Evolutionary conservation across 2,113 vertebrate species (phyloP).

Genomic region (Oreochromis tanganicae): DNA sequence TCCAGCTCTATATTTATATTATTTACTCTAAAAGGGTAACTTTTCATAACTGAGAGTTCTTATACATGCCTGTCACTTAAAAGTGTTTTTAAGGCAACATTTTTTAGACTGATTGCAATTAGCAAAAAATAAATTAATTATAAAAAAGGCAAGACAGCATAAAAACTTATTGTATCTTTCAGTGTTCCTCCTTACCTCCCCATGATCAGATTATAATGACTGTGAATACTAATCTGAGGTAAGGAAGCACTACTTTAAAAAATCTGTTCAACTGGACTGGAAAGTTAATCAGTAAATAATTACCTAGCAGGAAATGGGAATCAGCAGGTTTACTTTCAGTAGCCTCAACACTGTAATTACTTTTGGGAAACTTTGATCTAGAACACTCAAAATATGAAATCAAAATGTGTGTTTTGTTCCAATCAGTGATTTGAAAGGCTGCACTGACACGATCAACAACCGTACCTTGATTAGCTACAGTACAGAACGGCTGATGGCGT

Average conservation of each 20-base stretch:
- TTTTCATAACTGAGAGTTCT: neutral
- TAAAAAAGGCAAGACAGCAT: neutral
- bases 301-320: slow-evolving; percentile 6
- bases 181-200: neutral
- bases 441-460: neutral
- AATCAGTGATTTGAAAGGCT: neutral
- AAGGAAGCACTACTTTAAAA: neutral
- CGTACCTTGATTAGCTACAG: neutral
- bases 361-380: slow-evolving; percentile 6
- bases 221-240: neutral
- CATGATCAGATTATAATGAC: neutral
- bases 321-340: neutral
- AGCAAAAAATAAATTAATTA: neutral
- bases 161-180: neutral
- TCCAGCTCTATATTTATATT: neutral
- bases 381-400: neutral
- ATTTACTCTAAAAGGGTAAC: neutral
- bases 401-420: neutral
- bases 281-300: slow-evolving; percentile 26
- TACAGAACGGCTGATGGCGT: neutral
- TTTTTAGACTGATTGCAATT: neutral
- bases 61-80: neutral
- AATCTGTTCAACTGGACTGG: neutral
- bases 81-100: neutral
- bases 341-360: slow-evolving; percentile 14